phyloP scores from a whole-genome alignment of 2,888 invertebrate species.

The Hipparchia sbordonii region DNA sequence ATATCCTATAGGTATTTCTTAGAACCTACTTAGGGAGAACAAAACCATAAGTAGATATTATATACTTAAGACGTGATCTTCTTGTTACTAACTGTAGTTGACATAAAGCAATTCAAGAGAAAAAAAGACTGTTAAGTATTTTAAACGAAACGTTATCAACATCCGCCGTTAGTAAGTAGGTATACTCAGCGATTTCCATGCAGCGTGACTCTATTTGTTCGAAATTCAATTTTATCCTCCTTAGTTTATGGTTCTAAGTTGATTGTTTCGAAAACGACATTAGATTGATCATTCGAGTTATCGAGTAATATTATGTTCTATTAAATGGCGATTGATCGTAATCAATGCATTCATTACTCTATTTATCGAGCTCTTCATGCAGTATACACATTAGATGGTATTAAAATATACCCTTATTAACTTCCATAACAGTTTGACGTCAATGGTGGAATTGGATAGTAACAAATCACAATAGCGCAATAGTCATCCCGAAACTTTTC shows the following conservation, averaged over 20 bases:
- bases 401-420: conserved; percentile 62
- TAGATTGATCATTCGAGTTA: conserved; percentile 21
- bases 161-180: conserved; percentile 20
- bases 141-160: conserved; percentile 27
- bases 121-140: conserved; percentile 8
- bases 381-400: conserved; percentile 37
- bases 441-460: conserved; percentile 45
- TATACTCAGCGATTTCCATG: conserved; percentile 1
- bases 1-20: too few species aligned
- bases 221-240: background rate
- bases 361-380: conserved; percentile 41
- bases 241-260: background rate
- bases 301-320: conserved; percentile 34
- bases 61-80: background rate
- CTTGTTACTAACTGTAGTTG: background rate
- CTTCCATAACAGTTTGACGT: conserved; percentile 64
- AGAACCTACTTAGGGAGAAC: background rate
- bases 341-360: conserved; percentile 43
- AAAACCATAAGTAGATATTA: background rate
- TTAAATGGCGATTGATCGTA: conserved; percentile 43
- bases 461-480: conserved; percentile 42
- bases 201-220: background rate
- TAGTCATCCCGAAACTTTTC: background rate
- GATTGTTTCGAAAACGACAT: conserved; percentile 2
- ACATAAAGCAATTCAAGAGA: conserved; percentile 3